Conservation (phyloP, 1,140 invertebrate genomes). For the Argopecten irradians region DNA sequence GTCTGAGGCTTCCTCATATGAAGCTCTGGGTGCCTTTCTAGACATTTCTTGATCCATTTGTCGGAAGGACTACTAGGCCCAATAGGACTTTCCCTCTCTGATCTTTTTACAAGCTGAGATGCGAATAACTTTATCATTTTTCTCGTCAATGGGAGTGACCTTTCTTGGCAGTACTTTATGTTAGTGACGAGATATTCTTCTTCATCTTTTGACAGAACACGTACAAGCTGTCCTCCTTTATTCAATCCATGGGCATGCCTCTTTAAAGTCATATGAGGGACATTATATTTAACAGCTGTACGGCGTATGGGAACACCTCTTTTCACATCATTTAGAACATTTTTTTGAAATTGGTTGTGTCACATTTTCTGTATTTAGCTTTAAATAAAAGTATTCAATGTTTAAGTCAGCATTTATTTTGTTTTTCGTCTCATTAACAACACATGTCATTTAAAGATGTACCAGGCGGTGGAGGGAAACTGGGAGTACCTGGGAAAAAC, state of each 20-base stretch:
- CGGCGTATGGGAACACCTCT: neutral
- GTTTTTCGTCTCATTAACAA: no score
- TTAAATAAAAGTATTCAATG: no score
- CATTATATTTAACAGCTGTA: neutral
- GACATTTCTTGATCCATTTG: neutral
- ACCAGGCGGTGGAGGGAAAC: no score
- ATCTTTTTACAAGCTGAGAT: neutral
- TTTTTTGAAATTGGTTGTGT: neutral
- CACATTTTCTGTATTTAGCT: neutral
- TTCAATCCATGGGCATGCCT: neutral
- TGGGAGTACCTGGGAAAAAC: no score
- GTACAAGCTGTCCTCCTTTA: neutral
- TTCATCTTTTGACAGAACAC: neutral
- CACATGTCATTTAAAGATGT: no score
- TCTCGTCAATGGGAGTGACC: neutral
- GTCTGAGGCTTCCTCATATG: neutral
- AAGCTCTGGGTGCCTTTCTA: neutral
- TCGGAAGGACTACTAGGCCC: neutral
- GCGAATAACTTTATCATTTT: constrained; percentile 24
- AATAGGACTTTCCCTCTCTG: neutral
- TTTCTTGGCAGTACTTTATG: neutral
- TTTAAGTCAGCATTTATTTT: no score
- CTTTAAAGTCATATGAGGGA: neutral
- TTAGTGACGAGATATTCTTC: neutral
- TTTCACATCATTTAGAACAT: neutral